Percentiles rank a stretch among this genome's conserved stretches.
Conservation (phyloP, 1,140 invertebrate genomes). For the Contarinia nasturtii region DNA sequence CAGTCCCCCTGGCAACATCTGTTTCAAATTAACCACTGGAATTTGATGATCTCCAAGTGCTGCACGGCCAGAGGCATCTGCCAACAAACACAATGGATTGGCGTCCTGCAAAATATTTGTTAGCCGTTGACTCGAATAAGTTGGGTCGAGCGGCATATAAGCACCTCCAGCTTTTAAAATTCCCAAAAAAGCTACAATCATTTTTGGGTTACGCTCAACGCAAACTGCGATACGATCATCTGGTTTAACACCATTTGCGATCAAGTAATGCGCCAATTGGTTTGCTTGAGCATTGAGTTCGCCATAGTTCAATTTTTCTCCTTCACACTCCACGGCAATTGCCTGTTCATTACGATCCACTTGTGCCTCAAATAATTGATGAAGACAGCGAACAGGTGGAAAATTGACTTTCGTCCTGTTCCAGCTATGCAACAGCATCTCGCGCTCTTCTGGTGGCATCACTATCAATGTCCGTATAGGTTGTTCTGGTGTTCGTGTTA, state of each 20-base stretch:
- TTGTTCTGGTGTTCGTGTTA: no score
- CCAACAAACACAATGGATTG: no score
- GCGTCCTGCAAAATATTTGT: no score
- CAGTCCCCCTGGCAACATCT: neutral
- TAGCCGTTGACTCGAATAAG: no score
- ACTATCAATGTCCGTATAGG: no score
- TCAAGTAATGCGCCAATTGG: neutral
- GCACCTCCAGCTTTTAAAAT: neutral
- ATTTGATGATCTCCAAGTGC: no score
- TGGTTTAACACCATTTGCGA: no score
- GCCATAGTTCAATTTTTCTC: neutral
- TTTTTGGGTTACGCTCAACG: neutral
- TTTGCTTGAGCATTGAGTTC: neutral
- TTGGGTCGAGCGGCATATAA: neutral
- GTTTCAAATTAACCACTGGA: neutral
- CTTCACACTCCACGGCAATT: neutral
- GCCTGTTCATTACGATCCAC: neutral
- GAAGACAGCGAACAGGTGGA: no score
- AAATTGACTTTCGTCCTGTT: no score
- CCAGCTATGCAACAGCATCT: no score
- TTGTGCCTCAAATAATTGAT: neutral
- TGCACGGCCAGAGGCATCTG: no score
- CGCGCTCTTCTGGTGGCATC: no score
- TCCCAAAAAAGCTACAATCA: neutral
- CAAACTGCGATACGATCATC: neutral